Base-by-base conservation (phyloP, 92 coral and sea anemone species). In the Muricea muricata region DNA sequence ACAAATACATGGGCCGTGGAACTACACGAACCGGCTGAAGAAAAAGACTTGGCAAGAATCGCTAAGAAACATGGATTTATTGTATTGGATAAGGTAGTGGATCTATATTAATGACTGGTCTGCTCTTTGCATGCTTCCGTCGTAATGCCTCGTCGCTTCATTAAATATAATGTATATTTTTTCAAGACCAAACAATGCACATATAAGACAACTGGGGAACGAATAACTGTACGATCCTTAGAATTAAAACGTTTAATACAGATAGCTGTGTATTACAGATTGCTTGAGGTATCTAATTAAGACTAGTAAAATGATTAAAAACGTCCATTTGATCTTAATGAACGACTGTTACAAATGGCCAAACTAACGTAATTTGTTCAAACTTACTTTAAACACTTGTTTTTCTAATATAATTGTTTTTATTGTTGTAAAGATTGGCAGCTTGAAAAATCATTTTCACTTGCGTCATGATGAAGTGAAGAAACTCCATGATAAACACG, bases 1-100 rank as follows among this genome's bases (percentile, higher is more conserved):
- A 96, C 98, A 7, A 96, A 96, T 80, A 96, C 99, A 46, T 96
- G 99, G 99, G 99, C 99, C 6, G 99, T 96, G 69, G 99, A 96
- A 63, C 69, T 96, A 60, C 90, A 96, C 60, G 88, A 88, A 0
- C 95, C 94, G 4, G 94, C 90, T n/a, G 97, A 93, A 48, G 94
- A 93, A 41, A 60, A 86, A 77, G 90, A 84, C 33, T 91, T 93
- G 24, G 78, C 89, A 8, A 89, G 90, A 20, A 96, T 96, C 37
- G 91, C 99, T 3, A 82, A 92, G 80, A 92, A 84, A 77, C 98
- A 96, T 61, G 99, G 99, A 2, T 96, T 96, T 80, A 77, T 94
- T 25, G 74, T 96, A 14, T 72, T 96, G 82, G 99, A 96, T n/a
- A 89, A 90, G 99, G 99, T 93, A 78, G 93, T 57, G 0, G 8